Base-by-base conservation (phyloP, 1,140 invertebrate species). In the Bombus cullumanus region DNA sequence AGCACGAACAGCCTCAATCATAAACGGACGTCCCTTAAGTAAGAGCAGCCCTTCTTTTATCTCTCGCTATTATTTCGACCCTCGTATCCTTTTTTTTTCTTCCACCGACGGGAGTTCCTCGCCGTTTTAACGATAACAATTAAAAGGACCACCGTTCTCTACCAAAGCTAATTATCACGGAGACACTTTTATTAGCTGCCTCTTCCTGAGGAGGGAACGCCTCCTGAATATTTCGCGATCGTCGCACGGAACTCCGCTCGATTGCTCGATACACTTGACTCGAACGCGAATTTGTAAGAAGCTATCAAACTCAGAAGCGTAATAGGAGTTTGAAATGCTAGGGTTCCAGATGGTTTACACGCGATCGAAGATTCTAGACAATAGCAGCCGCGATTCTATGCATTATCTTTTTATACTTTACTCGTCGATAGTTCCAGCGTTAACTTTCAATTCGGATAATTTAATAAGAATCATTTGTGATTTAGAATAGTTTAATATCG, bases 41-140 rank as follows among this genome's bases (percentile, higher is more conserved):
- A 91, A 92, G 86, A 81, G 84, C 85, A 84, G 86, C 73, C 79
- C 88, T 92, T 82, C 82, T 89, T 93, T 92, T 93, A 93, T 93
- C 92, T 92, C 86, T 91, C 89, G 86, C 92, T 92, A 92, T 92
- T 92, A 92, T 92, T 93, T 88, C 86, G 81, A 89, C 85, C 86
- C 86, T 43, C 72, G 84, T 73, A 73, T 90, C 83, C 84, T 83
- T 73, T 37, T 10, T 37, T 39, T 18, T n/a, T 18, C 31, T 34
- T 71, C 81, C 81, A 78, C 68, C 72, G 72, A 22, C 68, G 74
- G 68, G 39, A 77, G 81, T 47, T 78, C 69, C 82, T 90, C 83
- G 77, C 80, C 87, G 86, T 90, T 93, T 93, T 94, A 94, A 93
- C 91, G 92, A 88, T 87, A 89, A 93, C 92, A 93, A 94, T 94